Evolutionary conservation across 2,888 invertebrate genomes (phyloP).

Genomic region (Candidula unifasciata): DNA sequence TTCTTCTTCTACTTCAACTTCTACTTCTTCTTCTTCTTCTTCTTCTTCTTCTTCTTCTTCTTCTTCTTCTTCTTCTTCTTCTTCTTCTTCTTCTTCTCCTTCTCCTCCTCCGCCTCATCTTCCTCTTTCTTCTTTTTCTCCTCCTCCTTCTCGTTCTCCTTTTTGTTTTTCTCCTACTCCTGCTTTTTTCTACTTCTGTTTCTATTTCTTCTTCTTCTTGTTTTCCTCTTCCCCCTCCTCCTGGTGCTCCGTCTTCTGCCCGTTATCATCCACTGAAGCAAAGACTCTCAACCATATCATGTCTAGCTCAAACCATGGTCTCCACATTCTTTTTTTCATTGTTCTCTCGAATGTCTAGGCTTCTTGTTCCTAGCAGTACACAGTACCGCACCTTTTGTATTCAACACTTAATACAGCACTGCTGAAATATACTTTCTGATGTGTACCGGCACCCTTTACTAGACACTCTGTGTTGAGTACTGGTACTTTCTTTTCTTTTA

Average conservation of each 20-base stretch:
- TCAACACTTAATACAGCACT: not conserved
- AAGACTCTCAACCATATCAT: too few relatives aligned
- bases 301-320: too few relatives aligned
- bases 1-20: not conserved
- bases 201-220: too few relatives aligned
- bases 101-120: not conserved
- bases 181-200: too few relatives aligned
- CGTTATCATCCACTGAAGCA: too few relatives aligned
- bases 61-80: constrained; percentile 16
- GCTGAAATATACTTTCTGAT: not conserved
- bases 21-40: not conserved
- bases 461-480: too few relatives aligned
- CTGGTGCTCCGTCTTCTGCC: too few relatives aligned
- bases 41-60: not conserved
- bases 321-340: not conserved
- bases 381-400: not conserved
- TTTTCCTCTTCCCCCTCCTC: too few relatives aligned
- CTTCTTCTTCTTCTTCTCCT: constrained; percentile 17
- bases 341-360: not conserved
- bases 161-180: too few relatives aligned
- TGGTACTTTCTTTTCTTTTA: too few relatives aligned
- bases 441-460: too few relatives aligned
- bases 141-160: too few relatives aligned
- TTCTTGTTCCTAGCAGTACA: not conserved
- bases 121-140: not conserved